These are phyloP conservation scores for Drosophila longiperda DNA, from an alignment of 2,888 invertebrate genomes.

Conservation along the genomic window DNA sequence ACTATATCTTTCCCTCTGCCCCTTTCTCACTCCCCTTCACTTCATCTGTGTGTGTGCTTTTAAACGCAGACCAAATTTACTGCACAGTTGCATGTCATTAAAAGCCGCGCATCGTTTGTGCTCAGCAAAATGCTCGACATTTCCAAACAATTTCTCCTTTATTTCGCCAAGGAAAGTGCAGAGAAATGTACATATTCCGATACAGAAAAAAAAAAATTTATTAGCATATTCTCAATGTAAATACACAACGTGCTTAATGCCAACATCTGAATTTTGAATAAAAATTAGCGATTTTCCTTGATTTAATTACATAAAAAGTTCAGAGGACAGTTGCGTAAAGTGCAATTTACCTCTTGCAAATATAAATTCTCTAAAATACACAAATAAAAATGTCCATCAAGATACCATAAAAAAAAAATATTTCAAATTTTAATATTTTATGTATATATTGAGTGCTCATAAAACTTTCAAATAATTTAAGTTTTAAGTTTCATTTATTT, in stretches of 20 bases:
- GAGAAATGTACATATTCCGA: not conserved
- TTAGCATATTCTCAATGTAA: not conserved
- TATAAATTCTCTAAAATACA: not conserved
- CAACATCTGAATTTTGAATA: not conserved
- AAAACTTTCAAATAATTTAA: not conserved
- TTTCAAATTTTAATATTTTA: not conserved
- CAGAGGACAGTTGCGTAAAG: not conserved
- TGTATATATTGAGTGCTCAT: not conserved
- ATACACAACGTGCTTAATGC: not conserved
- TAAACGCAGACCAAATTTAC: constrained; percentile 49
- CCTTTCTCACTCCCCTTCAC: not conserved
- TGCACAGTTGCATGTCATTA: constrained; percentile 60
- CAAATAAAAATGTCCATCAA: not conserved
- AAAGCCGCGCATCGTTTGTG: constrained; percentile 26
- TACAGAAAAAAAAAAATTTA: not conserved
- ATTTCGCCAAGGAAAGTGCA: constrained; percentile 18
- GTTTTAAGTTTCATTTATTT: not conserved
- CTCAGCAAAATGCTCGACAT: not conserved
- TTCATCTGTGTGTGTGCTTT: constrained; percentile 20
- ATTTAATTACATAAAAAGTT: too few species aligned
- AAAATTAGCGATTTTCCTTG: not conserved
- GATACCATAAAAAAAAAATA: not conserved
- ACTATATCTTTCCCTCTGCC: not conserved
- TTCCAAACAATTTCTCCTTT: constrained; percentile 12
- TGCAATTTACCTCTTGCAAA: not conserved